Base-by-base conservation (phyloP, 1,140 invertebrate genomes). In the Pantala flavescens region DNA sequence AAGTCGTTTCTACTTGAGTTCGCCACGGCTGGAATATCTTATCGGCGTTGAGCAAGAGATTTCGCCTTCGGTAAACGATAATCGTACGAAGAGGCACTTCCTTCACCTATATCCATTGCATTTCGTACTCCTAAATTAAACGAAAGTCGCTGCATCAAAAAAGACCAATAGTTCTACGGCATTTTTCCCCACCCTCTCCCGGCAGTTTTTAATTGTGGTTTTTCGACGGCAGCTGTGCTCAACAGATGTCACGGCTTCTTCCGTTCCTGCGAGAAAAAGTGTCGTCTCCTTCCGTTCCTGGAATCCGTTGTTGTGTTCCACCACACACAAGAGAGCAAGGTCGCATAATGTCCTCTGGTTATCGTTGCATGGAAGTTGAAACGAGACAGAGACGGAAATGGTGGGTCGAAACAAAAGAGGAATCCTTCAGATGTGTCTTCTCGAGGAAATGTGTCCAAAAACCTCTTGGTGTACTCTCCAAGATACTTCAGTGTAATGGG, bases 231-330 rank as follows among this genome's bases (percentile, higher is more conserved):
- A 63, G 49, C 49, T 63, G 49, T 63, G 49, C 49, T 63, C 49
- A 63, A 63, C 49, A 63, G 49, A 63, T 63, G 49, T 63, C 49
- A 63, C 49, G 49, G 49, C 49, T 63, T 63, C 49, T 63, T 63
- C 49, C 49, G 49, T 21, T 21, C 49, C 12, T 63, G 49, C n/a
- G 49, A 63, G 49, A 63, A 21, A 63, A 21, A 63, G 49, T 19
- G 49, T 63, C 49, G 49, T 63, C 49, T 63, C 49, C 49, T 63
- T 63, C 49, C 49, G 49, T 63, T 63, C 49, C 49, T 63, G 49
- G 49, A 63, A 63, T 63, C 49, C 49, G 49, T 63, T 63, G 49
- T 63, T 63, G 49, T 36, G 28, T 63, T 21, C 49, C 49, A 16
- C 49, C n/a, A 12, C 16, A 63, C 49, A 19, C 49, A 21, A 14